Base-by-base conservation (phyloP, 2,797 vertebrate species). In the Melopsittacus undulatus region DNA sequence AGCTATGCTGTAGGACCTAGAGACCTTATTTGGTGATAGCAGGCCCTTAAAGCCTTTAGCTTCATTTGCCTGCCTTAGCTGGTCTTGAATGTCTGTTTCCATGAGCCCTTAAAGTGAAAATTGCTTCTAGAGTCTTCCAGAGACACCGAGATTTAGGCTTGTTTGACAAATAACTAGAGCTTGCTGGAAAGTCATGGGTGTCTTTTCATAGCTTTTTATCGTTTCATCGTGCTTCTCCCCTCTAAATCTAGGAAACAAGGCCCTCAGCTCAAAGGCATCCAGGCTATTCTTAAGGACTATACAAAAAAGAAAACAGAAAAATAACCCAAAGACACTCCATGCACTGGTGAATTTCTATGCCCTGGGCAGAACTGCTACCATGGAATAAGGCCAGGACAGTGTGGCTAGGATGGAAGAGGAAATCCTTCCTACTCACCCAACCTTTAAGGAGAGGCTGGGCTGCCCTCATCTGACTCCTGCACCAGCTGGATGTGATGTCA, bases 401-500 rank as follows among this genome's bases (percentile, higher is more conserved):
- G 4, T 38, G 74, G 77, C 63, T 70, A 26, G 51, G 51, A 68
- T 0, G 3, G 85, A 90, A 94, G 14, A 91, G 77, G 91, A 96
- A 94, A 94, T 96, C 56, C 67, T 81, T 95, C 63, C 74, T 85
- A 92, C 84, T 69, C 29, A 4, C 48, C 56, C 72, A 89, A 57
- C 86, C 89, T 77, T 70, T 61, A 82, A 3, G 12, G 77, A 92
- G 73, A 90, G 83, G 91, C 43, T 90, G 80, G 70, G 90, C 40
- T 96, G 91, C 83, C 95, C 95, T 94, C 80, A 36, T 42, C 77
- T 86, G 92, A 95, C 87, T 80, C 77, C 70, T 73, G 67, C 43
- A 73, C 63, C 63, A 90, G 49, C 70, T 56, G 70, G 56, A 81
- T 1, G 2, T 0, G 0, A 20, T 32, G 27, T 26, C 63, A 87